These are phyloP conservation scores for Acanthopleura granulata DNA, from an alignment of 2,888 invertebrate species.

Conservation along the genomic window DNA sequence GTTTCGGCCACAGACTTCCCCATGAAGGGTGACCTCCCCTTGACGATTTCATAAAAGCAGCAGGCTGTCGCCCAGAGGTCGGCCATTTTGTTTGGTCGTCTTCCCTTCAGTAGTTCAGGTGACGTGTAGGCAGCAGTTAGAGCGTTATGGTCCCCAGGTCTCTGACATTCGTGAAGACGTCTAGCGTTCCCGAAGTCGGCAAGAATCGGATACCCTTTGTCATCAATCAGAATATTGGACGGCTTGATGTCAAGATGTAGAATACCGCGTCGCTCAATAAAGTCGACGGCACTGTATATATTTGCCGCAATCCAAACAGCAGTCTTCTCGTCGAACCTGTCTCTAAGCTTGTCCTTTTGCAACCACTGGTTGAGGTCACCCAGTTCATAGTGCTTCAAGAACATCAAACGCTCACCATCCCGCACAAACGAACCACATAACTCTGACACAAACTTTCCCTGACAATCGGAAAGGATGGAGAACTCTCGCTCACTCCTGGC, in stretches of 20 bases:
- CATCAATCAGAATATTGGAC: background rate
- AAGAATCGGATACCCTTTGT: background rate
- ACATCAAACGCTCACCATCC: background rate
- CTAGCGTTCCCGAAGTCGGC: background rate
- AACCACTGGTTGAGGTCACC: background rate
- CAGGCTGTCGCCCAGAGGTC: slow-evolving; percentile 1
- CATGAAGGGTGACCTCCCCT: background rate
- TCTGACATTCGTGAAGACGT: background rate
- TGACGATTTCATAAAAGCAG: background rate
- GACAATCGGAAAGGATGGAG: too few species aligned
- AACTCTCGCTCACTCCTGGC: too few species aligned
- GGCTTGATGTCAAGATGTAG: background rate
- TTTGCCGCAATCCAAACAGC: slow-evolving; percentile 3
- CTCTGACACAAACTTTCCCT: too few species aligned
- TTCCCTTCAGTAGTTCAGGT: slow-evolving; percentile 1
- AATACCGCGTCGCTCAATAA: background rate
- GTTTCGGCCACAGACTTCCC: background rate
- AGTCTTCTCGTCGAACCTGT: background rate
- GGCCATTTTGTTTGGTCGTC: background rate
- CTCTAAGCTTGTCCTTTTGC: background rate
- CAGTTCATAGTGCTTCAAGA: background rate
- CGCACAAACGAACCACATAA: too few species aligned
- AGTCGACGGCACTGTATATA: background rate
- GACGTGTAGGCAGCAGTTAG: background rate
- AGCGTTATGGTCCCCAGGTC: background rate